Percentiles rank a stretch among this genome's conserved stretches.
Conservation (phyloP, 2,888 invertebrate genomes). For the Prenolepis imparis region DNA sequence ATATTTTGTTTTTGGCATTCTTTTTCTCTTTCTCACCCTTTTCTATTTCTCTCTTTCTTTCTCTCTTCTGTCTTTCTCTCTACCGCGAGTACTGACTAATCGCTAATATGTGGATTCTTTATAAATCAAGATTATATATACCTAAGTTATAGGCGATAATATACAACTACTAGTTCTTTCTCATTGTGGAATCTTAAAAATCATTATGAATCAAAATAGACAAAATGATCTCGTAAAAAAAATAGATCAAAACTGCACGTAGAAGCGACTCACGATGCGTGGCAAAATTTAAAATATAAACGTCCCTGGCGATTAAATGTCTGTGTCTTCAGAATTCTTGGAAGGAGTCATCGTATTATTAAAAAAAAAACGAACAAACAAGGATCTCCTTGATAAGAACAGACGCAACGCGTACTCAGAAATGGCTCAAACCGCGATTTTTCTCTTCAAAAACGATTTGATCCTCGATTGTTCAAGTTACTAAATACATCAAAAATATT, state of each 20-base stretch:
- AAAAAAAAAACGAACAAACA: constrained; percentile 30
- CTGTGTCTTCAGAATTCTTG: constrained; percentile 16
- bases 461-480: constrained; percentile 3
- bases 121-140: constrained; percentile 69
- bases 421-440: constrained; percentile 54
- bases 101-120: constrained; percentile 68
- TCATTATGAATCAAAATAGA: constrained; percentile 62
- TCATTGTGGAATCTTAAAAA: constrained; percentile 57
- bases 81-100: constrained; percentile 72
- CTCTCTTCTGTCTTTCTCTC: not conserved
- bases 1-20: constrained; percentile 71
- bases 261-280: constrained; percentile 57
- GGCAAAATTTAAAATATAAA: constrained; percentile 64
- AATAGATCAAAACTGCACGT: constrained; percentile 42
- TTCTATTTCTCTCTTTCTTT: not conserved
- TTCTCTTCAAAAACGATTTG: constrained; percentile 10
- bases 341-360: constrained; percentile 48
- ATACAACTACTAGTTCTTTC: constrained; percentile 63
- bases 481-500: constrained; percentile 4
- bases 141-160: constrained; percentile 59
- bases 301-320: constrained; percentile 32
- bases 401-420: constrained; percentile 23
- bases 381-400: constrained; percentile 20
- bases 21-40: not conserved
- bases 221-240: constrained; percentile 30